Evolutionary conservation across 30 jellyfish, hydroid and myxozoan species (phyloP), one percentile per base, ranked within the genome.

Genomic region (Catostylus mosaicus): DNA sequence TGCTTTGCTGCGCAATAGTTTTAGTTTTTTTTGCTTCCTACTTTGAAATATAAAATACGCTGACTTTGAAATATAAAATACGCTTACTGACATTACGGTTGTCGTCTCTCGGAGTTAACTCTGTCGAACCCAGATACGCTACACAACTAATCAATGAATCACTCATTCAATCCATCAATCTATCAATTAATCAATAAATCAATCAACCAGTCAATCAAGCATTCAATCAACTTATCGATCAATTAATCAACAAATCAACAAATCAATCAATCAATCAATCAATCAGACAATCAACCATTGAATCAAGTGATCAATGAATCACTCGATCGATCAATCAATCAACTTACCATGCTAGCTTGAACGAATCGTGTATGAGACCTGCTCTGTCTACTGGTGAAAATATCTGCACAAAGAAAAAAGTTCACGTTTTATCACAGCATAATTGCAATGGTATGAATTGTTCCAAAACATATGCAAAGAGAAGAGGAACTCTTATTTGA

Each of bases 381-480:
- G 98, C 97, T 79, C 99, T 96, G 61, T 96, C 97, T 0, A 85
- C 94, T 2, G 96, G 93, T 4, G 93, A 68, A 73, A 96, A 85
- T 27, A 90, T 97, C 99, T 96, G 74, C 0, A 52, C 57, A 37
- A 40, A 45, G 31, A 11, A 38, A 34, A 2, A 31, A 37, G 23
- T 67, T 27, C 23, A 30, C 3, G 26, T 61, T 29, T 61, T 3
- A 56, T 56, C 11, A 56, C 26, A 56, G 7, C 24, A 18, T 56
- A 7, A 56, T 56, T 56, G 10, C 26, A 56, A 22, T 16, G 24
- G 77, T 7, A 31, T 64, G 43, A 71, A 34, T 30, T 33, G 9
- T 32, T 38, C 83, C 29, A 27, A 11, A 32, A 12, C 14, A 22
- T 4, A 33, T 19, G 16, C 61, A 26, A 20, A 34, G 26, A 59